Conservation (phyloP, 2,888 invertebrate genomes). For the Acleris laterana region DNA sequence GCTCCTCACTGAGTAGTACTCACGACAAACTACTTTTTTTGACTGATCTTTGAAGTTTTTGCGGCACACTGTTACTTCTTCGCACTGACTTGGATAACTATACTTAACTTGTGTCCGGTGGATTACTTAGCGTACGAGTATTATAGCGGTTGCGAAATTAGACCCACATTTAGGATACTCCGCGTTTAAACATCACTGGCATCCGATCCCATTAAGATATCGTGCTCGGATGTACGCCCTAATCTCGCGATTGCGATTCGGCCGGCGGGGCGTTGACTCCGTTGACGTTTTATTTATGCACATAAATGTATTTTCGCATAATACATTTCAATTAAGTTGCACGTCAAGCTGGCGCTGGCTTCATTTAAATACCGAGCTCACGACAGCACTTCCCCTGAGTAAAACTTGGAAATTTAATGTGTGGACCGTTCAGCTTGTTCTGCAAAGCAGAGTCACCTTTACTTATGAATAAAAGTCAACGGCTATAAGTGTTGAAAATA, state of each 20-base stretch:
- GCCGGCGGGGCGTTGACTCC: slow-evolving; percentile 52
- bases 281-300: slow-evolving; percentile 36
- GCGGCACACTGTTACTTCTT: too few relatives aligned
- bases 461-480: too few relatives aligned
- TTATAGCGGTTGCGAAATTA: not conserved
- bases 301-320: slow-evolving; percentile 64
- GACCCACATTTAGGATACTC: not conserved
- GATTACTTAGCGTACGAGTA: not conserved
- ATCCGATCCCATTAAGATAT: slow-evolving; percentile 55
- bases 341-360: slow-evolving; percentile 63
- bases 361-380: slow-evolving; percentile 73
- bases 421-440: not conserved
- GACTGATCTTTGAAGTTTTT: too few relatives aligned
- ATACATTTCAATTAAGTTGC: slow-evolving; percentile 73
- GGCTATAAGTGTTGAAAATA: too few relatives aligned
- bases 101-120: not conserved
- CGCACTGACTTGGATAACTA: too few relatives aligned
- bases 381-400: slow-evolving; percentile 54
- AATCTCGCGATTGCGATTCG: slow-evolving; percentile 59
- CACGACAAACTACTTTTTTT: too few relatives aligned
- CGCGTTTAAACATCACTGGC: slow-evolving; percentile 41
- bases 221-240: slow-evolving; percentile 51
- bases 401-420: slow-evolving; percentile 43
- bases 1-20: too few relatives aligned
- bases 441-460: not conserved